Percentiles rank a stretch among this genome's conserved stretches.
These are phyloP conservation scores for Lycaena phlaeas DNA, from an alignment of 2,888 invertebrate species.

Conservation along the genomic window DNA sequence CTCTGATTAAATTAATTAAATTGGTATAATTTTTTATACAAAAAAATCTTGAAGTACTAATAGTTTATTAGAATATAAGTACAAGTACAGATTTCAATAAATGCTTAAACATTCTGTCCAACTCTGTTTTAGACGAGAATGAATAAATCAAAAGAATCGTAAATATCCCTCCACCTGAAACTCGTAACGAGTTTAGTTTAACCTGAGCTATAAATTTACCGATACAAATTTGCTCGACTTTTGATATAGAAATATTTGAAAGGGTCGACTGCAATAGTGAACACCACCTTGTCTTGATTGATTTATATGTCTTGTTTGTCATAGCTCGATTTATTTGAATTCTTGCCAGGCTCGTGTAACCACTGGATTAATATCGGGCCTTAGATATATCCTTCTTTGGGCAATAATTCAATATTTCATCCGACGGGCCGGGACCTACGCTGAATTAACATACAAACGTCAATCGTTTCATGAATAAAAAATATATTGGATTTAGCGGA, in stretches of 20 bases:
- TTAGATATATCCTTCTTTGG: constrained; percentile 59
- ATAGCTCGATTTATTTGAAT: constrained; percentile 72
- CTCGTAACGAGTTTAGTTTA: constrained; percentile 65
- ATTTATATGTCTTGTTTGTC: constrained; percentile 75
- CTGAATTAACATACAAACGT: constrained; percentile 74
- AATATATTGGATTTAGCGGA: constrained; percentile 72
- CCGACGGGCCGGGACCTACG: constrained; percentile 61
- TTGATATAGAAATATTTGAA: constrained; percentile 35
- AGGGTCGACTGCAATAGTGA: constrained; percentile 54
- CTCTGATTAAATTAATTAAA: too few species aligned
- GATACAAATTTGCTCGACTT: constrained; percentile 62
- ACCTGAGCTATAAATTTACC: constrained; percentile 62
- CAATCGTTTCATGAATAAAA: constrained; percentile 73
- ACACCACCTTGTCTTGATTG: constrained; percentile 69
- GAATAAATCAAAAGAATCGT: constrained; percentile 53
- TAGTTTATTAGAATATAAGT: too few species aligned
- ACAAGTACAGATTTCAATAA: too few species aligned
- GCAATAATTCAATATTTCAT: constrained; percentile 73
- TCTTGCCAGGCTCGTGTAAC: constrained; percentile 64
- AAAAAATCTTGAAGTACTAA: too few species aligned
- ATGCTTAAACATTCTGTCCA: constrained; percentile 18
- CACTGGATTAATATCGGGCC: constrained; percentile 70
- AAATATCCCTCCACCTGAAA: constrained; percentile 50
- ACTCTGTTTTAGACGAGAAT: too few species aligned
- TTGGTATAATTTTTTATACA: too few species aligned